These are phyloP conservation scores for Eristalis tenax DNA, from an alignment of 2,888 invertebrate species.

Conservation along the genomic window DNA sequence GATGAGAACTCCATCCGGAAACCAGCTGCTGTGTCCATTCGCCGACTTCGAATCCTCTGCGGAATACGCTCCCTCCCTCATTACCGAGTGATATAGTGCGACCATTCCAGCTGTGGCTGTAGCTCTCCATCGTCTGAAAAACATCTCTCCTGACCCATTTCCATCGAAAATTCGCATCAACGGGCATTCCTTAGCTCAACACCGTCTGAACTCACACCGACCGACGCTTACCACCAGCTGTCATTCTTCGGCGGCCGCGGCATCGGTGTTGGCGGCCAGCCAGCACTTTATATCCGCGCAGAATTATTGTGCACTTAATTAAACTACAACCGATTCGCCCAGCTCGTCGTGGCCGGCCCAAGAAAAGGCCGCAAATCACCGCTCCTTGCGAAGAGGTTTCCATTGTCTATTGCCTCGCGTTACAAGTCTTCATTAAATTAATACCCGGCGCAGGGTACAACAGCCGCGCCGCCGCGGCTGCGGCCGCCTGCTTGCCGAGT, in stretches of 20 bases:
- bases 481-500: background rate
- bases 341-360: constrained; percentile 18
- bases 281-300: constrained; percentile 14
- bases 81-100: background rate
- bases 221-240: background rate
- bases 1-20: background rate
- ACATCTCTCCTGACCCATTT: constrained; percentile 7
- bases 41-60: background rate
- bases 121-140: background rate
- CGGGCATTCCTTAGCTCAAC: background rate
- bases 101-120: background rate
- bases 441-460: constrained; percentile 26
- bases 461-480: background rate
- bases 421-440: constrained; percentile 70
- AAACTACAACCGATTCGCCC: constrained; percentile 40
- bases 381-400: constrained; percentile 35
- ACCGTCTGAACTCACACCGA: background rate
- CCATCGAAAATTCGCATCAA: background rate
- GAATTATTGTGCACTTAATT: constrained; percentile 58
- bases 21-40: background rate
- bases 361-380: constrained; percentile 44
- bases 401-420: constrained; percentile 60
- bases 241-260: background rate
- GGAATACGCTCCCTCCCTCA: background rate
- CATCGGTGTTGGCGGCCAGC: background rate